These are phyloP conservation scores for Opisthocomus hoazin DNA, from an alignment of 2,113 vertebrate species.

Conservation along the genomic window DNA sequence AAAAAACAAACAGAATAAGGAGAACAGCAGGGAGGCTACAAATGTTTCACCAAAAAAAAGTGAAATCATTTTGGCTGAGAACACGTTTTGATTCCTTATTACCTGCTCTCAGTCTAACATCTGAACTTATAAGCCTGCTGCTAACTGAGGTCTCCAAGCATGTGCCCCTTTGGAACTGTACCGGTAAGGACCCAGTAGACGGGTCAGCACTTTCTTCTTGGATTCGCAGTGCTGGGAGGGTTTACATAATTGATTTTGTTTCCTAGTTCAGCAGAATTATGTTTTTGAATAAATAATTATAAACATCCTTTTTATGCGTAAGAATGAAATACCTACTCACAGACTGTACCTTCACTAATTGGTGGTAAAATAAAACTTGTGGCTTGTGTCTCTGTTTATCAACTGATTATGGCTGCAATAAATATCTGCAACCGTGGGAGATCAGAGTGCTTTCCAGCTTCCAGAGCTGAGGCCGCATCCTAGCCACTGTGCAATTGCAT, in stretches of 20 bases:
- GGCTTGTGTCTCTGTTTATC: neutral
- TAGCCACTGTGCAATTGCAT: neutral
- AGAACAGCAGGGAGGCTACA: neutral
- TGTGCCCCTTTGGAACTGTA: neutral
- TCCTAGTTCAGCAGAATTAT: neutral
- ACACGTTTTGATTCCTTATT: neutral
- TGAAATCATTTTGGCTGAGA: neutral
- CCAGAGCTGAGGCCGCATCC: neutral
- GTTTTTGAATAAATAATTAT: neutral
- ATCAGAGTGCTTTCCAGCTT: neutral
- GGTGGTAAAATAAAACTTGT: neutral
- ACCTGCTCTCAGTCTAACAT: neutral
- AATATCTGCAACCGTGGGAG: neutral
- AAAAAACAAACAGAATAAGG: neutral
- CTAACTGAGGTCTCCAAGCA: neutral
- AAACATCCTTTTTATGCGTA: neutral
- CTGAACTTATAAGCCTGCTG: neutral
- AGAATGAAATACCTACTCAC: neutral
- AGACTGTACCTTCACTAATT: neutral
- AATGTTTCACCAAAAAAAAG: neutral
- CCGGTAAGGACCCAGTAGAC: neutral
- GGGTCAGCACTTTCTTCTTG: neutral
- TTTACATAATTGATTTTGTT: neutral
- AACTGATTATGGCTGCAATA: neutral
- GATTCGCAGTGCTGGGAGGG: neutral